These are phyloP conservation scores for Spatulosminthurus flaviceps DNA, from an alignment of 2,888 invertebrate species.

Conservation along the genomic window DNA sequence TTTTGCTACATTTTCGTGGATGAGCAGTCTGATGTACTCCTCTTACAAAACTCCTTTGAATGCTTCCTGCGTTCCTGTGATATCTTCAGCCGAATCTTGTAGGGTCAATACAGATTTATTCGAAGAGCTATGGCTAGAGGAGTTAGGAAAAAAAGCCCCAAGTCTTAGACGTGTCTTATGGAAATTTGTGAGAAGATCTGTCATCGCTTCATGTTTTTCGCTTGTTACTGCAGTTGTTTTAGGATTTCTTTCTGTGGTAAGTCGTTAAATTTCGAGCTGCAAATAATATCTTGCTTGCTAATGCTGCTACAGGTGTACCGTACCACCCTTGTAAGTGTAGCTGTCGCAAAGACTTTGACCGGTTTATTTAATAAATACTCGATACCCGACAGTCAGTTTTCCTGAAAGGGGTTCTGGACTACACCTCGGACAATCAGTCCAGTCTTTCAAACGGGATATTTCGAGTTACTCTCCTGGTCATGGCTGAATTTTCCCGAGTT, in stretches of 20 bases:
- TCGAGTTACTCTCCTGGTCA: slow-evolving; percentile 67
- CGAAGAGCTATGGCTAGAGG: slow-evolving; percentile 70
- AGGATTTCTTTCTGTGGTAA: slow-evolving; percentile 70
- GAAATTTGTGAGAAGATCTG: slow-evolving; percentile 68
- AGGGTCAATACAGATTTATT: slow-evolving; percentile 66
- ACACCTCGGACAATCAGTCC: slow-evolving; percentile 66
- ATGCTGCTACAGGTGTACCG: too few relatives aligned
- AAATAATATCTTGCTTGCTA: too few relatives aligned
- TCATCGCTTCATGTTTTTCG: slow-evolving; percentile 67
- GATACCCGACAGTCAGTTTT: slow-evolving; percentile 69
- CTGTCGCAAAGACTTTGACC: too few relatives aligned
- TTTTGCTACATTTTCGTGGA: slow-evolving; percentile 69
- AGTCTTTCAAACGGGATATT: slow-evolving; percentile 67
- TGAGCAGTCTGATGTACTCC: slow-evolving; percentile 69
- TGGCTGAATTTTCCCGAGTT: slow-evolving; percentile 68
- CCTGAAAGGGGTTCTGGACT: slow-evolving; percentile 68
- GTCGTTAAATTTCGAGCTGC: slow-evolving; percentile 60
- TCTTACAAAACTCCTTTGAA: slow-evolving; percentile 68
- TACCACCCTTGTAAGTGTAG: too few relatives aligned
- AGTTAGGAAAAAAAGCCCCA: slow-evolving; percentile 66
- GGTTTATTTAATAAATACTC: too few relatives aligned
- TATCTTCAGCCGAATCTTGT: slow-evolving; percentile 54
- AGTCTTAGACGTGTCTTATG: slow-evolving; percentile 68
- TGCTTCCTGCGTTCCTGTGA: slow-evolving; percentile 62
- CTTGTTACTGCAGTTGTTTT: slow-evolving; percentile 67